These are phyloP conservation scores for Disparrhopalites patrizii DNA, from an alignment of 2,888 invertebrate genomes.

Conservation along the genomic window DNA sequence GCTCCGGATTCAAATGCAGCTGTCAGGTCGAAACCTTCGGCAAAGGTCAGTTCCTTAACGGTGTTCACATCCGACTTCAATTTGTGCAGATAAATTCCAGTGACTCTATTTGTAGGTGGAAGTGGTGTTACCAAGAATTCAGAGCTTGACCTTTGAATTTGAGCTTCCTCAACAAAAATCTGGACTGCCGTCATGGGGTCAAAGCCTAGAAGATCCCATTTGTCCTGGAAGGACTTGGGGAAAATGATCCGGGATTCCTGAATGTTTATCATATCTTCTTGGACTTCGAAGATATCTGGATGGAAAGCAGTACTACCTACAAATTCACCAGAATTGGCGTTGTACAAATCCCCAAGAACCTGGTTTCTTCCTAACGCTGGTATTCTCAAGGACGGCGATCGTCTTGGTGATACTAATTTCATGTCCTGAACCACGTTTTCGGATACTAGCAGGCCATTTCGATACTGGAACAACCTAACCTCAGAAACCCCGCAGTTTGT, in stretches of 20 bases:
- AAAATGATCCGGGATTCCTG: background rate
- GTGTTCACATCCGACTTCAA: background rate
- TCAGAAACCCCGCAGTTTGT: background rate
- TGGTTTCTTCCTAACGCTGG: background rate
- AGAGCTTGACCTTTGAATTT: background rate
- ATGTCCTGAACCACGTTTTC: background rate
- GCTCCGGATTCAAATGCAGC: background rate
- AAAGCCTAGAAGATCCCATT: background rate
- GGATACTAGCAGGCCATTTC: background rate
- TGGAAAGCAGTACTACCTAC: background rate
- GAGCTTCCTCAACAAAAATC: background rate
- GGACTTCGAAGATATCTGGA: background rate
- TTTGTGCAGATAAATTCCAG: background rate
- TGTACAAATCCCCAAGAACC: background rate
- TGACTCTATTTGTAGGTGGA: background rate
- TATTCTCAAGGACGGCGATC: too few relatives aligned
- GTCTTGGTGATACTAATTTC: background rate
- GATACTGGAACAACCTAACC: background rate
- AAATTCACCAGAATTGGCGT: background rate
- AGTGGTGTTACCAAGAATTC: background rate
- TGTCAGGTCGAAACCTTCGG: background rate
- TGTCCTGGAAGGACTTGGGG: background rate
- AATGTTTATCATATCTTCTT: background rate
- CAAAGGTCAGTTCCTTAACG: background rate
- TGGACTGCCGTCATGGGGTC: background rate